These are phyloP conservation scores for Pogonocichla stellata DNA, from an alignment of 2,113 vertebrate genomes.

Conservation along the genomic window DNA sequence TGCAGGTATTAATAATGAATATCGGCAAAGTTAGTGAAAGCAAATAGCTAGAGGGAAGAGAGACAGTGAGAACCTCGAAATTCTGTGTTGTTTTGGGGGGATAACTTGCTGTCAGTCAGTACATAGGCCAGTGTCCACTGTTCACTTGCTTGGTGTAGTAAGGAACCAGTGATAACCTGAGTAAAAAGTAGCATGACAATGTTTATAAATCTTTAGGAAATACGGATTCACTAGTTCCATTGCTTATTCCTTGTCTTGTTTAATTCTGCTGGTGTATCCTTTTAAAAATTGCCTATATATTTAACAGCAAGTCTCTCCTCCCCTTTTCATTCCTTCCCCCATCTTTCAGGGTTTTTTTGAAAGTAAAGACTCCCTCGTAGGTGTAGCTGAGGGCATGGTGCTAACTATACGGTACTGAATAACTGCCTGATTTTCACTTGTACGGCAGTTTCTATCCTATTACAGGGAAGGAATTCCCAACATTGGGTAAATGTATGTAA, in stretches of 20 bases:
- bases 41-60: neutral
- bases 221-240: neutral
- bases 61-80: neutral
- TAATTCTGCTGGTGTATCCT: accelerated
- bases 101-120: neutral
- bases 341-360: accelerated
- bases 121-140: neutral
- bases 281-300: neutral
- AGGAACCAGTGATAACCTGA: neutral
- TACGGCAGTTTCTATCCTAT: neutral
- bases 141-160: neutral
- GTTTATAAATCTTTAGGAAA: neutral
- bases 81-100: accelerated
- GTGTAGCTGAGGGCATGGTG: neutral
- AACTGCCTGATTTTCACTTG: neutral
- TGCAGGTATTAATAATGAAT: neutral
- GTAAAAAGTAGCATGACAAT: neutral
- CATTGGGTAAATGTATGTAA: neutral
- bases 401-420: neutral
- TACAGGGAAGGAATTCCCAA: neutral
- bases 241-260: neutral
- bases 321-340: accelerated
- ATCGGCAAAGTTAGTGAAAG: neutral
- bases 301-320: neutral
- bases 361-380: neutral